Percentiles rank a stretch among this genome's conserved stretches.
Conservation (phyloP, 2,888 invertebrate genomes). For the Miltochrista miniata region DNA sequence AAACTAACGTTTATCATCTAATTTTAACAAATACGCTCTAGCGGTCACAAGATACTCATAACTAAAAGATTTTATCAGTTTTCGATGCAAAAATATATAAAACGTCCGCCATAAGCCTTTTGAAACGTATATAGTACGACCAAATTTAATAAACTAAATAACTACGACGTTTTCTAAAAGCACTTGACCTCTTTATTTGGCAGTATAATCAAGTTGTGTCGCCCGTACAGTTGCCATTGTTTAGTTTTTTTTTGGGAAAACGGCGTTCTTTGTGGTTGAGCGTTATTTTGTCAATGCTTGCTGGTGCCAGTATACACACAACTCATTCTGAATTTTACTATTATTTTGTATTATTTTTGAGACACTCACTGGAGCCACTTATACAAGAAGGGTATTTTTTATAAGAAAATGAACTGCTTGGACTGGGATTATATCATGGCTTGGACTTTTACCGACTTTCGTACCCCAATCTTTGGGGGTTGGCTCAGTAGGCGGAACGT, state of each 20-base stretch:
- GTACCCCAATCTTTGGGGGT: too few species aligned
- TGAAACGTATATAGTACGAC: conserved; percentile 70
- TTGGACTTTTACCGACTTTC: too few species aligned
- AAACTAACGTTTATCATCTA: conserved; percentile 81
- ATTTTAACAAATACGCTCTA: conserved; percentile 81
- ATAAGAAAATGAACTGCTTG: too few species aligned
- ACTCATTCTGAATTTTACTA: background rate
- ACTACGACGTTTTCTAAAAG: conserved; percentile 14
- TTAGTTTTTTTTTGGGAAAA: conserved; percentile 56
- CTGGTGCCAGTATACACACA: too few species aligned
- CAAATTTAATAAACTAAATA: conserved; percentile 36
- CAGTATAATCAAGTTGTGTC: conserved; percentile 62
- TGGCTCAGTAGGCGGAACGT: too few species aligned
- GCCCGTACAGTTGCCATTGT: conserved; percentile 65
- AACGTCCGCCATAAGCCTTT: conserved; percentile 85
- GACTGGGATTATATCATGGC: too few species aligned
- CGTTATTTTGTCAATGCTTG: background rate
- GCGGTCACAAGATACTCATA: conserved; percentile 83
- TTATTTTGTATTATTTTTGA: too few species aligned
- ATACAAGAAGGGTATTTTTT: too few species aligned
- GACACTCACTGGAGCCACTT: background rate
- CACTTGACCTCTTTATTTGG: conserved; percentile 43
- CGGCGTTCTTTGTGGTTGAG: conserved; percentile 52
- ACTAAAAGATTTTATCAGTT: conserved; percentile 84
- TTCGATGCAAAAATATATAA: conserved; percentile 84